Conservation (phyloP, 2,797 vertebrate genomes). For the Syndactyla subalaris region DNA sequence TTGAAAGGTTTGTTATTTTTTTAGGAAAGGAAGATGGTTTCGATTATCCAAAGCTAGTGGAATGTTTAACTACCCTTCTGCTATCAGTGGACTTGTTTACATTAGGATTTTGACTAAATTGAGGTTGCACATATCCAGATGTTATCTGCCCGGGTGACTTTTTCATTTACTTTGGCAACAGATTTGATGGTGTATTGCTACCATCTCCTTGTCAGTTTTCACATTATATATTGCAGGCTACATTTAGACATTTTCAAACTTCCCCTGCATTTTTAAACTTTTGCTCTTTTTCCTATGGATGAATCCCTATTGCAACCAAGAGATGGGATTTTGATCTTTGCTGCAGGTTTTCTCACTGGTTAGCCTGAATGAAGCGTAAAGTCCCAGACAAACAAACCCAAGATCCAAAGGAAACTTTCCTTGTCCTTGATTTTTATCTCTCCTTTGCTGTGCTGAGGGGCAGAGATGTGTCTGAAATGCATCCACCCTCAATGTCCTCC, state of each 20-base stretch:
- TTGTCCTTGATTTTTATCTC: neutral
- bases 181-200: slow-evolving; percentile 52
- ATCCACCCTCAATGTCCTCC: neutral
- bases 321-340: neutral
- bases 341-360: neutral
- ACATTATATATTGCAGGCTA: neutral
- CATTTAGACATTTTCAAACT: neutral
- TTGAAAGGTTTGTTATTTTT: slow-evolving; percentile 65
- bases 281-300: neutral
- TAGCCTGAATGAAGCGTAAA: neutral
- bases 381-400: neutral
- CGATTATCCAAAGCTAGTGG: slow-evolving; percentile 74
- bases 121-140: slow-evolving; percentile 79
- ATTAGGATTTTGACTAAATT: slow-evolving; percentile 78
- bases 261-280: neutral
- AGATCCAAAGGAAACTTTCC: neutral
- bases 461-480: neutral
- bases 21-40: slow-evolving; percentile 71
- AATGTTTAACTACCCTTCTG: slow-evolving; percentile 79
- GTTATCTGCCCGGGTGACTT: slow-evolving; percentile 73
- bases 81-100: slow-evolving; percentile 79
- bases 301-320: neutral
- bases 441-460: neutral
- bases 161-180: slow-evolving; percentile 57
- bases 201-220: slow-evolving; percentile 60